Percentiles rank a stretch among this genome's conserved stretches.
These are phyloP conservation scores for Potorous gilbertii DNA, from an alignment of 2,797 vertebrate species.

Conservation along the genomic window DNA sequence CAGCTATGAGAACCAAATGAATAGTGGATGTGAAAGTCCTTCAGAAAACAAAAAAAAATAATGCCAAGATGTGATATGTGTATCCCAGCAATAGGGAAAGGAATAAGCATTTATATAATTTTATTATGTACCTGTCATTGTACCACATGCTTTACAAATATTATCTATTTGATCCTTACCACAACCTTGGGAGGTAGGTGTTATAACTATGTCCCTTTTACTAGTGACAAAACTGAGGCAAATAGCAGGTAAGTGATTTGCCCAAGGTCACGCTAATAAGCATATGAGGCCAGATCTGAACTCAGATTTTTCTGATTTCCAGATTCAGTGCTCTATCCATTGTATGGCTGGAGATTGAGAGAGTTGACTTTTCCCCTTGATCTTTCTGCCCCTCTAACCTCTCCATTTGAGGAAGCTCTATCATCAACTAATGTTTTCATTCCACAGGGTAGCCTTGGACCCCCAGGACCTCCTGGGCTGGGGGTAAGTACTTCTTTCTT, in stretches of 20 bases:
- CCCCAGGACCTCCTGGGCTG: slow-evolving; percentile 91
- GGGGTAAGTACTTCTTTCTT: slow-evolving; percentile 90
- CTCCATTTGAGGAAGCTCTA: background rate
- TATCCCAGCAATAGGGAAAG: background rate
- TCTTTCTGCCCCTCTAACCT: background rate
- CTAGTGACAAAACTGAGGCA: background rate
- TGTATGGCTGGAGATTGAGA: background rate
- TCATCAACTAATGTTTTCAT: slow-evolving; percentile 24
- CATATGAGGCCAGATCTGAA: background rate
- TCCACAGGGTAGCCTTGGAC: slow-evolving; percentile 91
- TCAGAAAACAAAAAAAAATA: background rate
- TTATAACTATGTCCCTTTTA: background rate
- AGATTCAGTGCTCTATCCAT: background rate
- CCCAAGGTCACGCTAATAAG: background rate
- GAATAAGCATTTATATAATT: background rate
- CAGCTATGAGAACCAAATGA: background rate
- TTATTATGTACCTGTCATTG: background rate
- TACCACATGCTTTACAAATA: background rate
- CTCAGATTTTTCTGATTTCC: background rate
- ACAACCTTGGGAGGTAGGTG: background rate
- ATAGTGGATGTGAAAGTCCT: background rate
- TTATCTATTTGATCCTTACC: background rate
- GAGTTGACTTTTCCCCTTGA: background rate
- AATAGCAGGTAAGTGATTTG: background rate
- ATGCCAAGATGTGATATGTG: background rate